Evolutionary conservation across 2,888 invertebrate genomes (phyloP).

Genomic region (Thereva unica): DNA sequence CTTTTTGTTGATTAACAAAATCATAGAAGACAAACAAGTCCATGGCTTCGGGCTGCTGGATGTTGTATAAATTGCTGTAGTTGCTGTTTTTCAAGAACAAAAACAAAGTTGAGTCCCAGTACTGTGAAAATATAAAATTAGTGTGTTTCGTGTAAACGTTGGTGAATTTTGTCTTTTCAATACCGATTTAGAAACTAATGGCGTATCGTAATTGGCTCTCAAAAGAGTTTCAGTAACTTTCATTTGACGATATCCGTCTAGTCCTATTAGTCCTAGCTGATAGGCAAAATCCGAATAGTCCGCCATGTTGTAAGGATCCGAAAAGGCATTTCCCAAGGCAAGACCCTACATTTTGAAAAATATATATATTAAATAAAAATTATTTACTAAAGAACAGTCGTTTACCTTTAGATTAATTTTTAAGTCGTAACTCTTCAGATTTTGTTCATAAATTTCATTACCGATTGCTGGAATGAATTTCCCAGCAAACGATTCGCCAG

Average conservation of each 20-base stretch:
- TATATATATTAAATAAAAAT: no score
- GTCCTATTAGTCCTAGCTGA: slow-evolving; percentile 58
- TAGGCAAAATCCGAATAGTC: slow-evolving; percentile 63
- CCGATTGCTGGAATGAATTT: slow-evolving; percentile 62
- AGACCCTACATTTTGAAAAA: slow-evolving; percentile 55
- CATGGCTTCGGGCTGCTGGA: slow-evolving; percentile 57
- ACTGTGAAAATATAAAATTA: slow-evolving; percentile 53
- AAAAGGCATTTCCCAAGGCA: slow-evolving; percentile 64
- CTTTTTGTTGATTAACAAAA: slow-evolving; percentile 57
- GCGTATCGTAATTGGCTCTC: slow-evolving; percentile 56
- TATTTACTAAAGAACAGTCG: no score
- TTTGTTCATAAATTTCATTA: slow-evolving; percentile 43
- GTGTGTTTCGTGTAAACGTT: slow-evolving; percentile 6
- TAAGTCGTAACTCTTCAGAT: slow-evolving; percentile 40
- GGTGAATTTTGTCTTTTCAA: neutral
- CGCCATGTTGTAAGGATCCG: slow-evolving; percentile 62
- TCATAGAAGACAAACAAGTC: slow-evolving; percentile 48
- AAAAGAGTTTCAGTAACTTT: slow-evolving; percentile 52
- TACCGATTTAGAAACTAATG: slow-evolving; percentile 47
- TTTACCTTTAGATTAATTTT: slow-evolving; percentile 60
- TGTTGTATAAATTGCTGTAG: slow-evolving; percentile 61
- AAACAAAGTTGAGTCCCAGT: slow-evolving; percentile 60
- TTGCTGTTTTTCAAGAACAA: slow-evolving; percentile 59
- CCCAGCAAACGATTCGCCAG: slow-evolving; percentile 71
- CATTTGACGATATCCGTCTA: slow-evolving; percentile 61